These are phyloP conservation scores for Yponomeuta evonymella DNA, from an alignment of 2,888 invertebrate genomes.

Conservation along the genomic window DNA sequence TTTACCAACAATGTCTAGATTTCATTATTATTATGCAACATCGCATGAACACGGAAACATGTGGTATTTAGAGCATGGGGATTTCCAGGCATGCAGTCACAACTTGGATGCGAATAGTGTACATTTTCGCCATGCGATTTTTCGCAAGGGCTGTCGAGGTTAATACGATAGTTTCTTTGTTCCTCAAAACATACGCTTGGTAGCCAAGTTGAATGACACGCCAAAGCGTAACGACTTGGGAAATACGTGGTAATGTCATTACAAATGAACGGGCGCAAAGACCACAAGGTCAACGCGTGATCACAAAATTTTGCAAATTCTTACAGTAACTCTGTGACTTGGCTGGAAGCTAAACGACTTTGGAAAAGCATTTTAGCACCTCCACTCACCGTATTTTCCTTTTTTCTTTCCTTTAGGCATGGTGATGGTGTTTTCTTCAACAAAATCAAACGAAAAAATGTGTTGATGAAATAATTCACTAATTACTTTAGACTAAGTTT, in stretches of 20 bases:
- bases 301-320: constrained; percentile 37
- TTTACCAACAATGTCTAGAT: background rate
- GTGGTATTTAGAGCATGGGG: background rate
- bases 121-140: background rate
- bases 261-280: constrained; percentile 46
- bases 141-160: background rate
- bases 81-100: background rate
- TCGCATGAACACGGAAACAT: background rate
- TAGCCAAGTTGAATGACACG: constrained; percentile 27
- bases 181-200: constrained; percentile 38
- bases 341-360: constrained; percentile 17
- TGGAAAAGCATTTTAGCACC: constrained; percentile 20
- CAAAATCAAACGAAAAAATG: constrained; percentile 51
- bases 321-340: background rate
- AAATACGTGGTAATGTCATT: constrained; percentile 46
- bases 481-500: constrained; percentile 58
- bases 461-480: constrained; percentile 76
- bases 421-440: constrained; percentile 47
- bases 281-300: constrained; percentile 72
- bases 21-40: background rate
- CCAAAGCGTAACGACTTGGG: constrained; percentile 36
- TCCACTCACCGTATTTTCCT: constrained; percentile 82
- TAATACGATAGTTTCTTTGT: background rate
- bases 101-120: background rate
- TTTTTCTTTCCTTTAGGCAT: constrained; percentile 88